A percentile compares a stretch with the other conserved stretches of the same genome.
Evolutionary conservation across 2,797 vertebrate genomes (phyloP).

Genomic region (Mormyrops boulengeri): DNA sequence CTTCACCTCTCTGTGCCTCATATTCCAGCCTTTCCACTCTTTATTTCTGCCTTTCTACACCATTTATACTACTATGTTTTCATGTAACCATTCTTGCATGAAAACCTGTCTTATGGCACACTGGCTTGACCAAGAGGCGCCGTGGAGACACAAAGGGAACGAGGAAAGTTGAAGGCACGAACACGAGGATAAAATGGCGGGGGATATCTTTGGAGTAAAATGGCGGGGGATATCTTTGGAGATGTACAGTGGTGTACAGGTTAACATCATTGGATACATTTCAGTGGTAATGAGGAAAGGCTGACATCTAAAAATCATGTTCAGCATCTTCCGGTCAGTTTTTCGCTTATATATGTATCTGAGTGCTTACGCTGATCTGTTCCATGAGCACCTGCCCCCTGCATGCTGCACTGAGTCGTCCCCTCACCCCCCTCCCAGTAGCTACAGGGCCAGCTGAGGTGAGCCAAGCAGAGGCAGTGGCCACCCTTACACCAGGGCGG

Average conservation of each 20-base stretch:
- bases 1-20: background rate
- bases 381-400: background rate
- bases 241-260: background rate
- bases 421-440: background rate
- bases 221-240: background rate
- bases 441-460: background rate
- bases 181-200: background rate
- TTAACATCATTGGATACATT: background rate
- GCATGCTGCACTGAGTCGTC: background rate
- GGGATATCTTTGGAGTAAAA: background rate
- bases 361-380: background rate
- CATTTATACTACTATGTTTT: background rate
- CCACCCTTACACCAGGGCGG: background rate
- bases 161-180: background rate
- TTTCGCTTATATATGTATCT: background rate
- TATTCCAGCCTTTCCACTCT: background rate
- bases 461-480: background rate
- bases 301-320: background rate
- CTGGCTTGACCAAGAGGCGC: background rate
- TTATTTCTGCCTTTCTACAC: background rate
- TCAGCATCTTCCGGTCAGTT: background rate
- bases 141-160: background rate
- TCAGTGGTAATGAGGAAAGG: background rate
- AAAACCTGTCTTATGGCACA: background rate
- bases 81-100: background rate